Base-by-base conservation (phyloP, 2,797 vertebrate species). In the Dermochelys coriacea region DNA sequence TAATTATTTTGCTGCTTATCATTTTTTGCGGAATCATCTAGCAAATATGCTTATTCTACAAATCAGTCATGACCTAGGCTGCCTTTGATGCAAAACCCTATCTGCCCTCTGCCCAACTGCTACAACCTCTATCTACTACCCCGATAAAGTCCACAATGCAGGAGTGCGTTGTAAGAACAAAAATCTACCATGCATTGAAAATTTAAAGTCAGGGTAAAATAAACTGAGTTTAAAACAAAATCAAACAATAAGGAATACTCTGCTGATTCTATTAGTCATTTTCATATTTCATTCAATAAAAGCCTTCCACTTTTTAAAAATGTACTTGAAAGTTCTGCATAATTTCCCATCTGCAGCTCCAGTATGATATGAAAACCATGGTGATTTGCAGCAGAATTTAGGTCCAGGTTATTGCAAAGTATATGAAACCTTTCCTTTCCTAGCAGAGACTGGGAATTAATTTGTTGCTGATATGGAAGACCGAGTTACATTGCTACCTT, bases 141-240 rank as follows among this genome's bases (percentile, higher is more conserved):
- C 75, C 64, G 89, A 57, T 16, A 57, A 55, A 54, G 89, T 94
- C 91, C 82, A 82, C 21, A 74, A 21, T 45, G 41, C 41, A 74
- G 41, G 12, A 45, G 25, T 74, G 41, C 2, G 0, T 16, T 84
- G n/a, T 55, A 41, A 74, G 41, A 74, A 74, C 37, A 41, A 74
- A 74, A 45, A 74, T 45, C 41, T 74, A 25, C 71, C 74, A 41
- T 45, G 71, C 71, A 45, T 15, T 41, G 23, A 74, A 45, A 74
- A 74, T 74, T 74, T 87, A 93, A 86, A 94, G 80, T 93, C 82
- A 91, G 54, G 92, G 25, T 64, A 91, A 96, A 96, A 91, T 82
- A 90, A 95, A 94, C 82, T 15, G 29, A 93, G 86, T 18, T 82
- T 57, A 88, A 96, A 82, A 93, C 85, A 85, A 88, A 92, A 91